Conservation (phyloP, 2,888 invertebrate species). For the Amaurobius ferox region DNA sequence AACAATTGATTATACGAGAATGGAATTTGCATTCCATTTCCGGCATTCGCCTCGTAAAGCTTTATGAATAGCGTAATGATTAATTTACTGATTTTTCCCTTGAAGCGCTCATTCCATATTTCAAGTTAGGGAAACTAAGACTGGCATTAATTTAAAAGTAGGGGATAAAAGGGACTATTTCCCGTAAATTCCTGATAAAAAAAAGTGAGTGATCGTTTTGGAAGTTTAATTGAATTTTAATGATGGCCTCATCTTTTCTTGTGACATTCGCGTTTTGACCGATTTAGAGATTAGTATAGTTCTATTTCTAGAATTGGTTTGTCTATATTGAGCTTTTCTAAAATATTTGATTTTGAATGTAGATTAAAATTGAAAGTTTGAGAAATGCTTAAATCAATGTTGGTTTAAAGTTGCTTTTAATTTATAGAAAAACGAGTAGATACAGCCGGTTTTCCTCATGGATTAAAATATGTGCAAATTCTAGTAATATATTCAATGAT, state of each 20-base stretch:
- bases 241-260: not conserved
- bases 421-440: too few relatives aligned
- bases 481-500: too few relatives aligned
- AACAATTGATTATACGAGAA: not conserved
- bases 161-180: not conserved
- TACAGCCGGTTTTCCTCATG: too few relatives aligned
- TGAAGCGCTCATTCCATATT: not conserved
- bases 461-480: too few relatives aligned
- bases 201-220: conserved; percentile 5
- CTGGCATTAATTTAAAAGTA: conserved; percentile 6
- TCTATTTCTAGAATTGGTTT: too few relatives aligned
- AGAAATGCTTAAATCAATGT: too few relatives aligned
- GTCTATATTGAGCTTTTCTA: too few relatives aligned
- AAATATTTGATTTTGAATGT: too few relatives aligned
- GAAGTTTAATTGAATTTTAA: conserved; percentile 11
- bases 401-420: too few relatives aligned
- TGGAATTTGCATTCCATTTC: not conserved
- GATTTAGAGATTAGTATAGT: too few relatives aligned
- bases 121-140: conserved; percentile 2
- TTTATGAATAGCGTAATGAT: conserved; percentile 14
- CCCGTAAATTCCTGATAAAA: not conserved
- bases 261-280: not conserved
- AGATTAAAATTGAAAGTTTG: too few relatives aligned
- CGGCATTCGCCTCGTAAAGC: not conserved
- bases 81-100: not conserved